A percentile compares a stretch with the other conserved stretches of the same genome.
phyloP scores from a whole-genome alignment of 2,113 vertebrate species.

The Sceloporus tristichus region DNA sequence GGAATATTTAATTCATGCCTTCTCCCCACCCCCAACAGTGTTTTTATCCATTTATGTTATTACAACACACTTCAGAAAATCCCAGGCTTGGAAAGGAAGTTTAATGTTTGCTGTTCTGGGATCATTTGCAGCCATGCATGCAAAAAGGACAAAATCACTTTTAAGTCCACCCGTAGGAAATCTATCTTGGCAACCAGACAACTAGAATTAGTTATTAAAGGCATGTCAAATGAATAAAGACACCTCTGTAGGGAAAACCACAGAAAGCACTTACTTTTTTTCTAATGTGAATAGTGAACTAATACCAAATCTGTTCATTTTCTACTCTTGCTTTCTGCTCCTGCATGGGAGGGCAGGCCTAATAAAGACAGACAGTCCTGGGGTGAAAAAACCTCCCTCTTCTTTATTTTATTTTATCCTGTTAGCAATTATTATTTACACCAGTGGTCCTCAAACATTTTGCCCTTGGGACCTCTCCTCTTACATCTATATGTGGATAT shows the following conservation, averaged over 20 bases:
- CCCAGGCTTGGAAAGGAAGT: constrained; percentile 80
- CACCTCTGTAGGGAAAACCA: constrained; percentile 85
- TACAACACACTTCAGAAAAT: constrained; percentile 79
- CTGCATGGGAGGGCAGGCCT: constrained; percentile 77
- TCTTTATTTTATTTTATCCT: constrained; percentile 54
- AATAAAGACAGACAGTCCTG: constrained; percentile 75
- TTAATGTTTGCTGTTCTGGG: constrained; percentile 89
- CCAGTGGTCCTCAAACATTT: too few species aligned
- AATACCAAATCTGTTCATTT: constrained; percentile 86
- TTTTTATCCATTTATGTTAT: constrained; percentile 70
- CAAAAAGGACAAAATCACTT: constrained; percentile 91
- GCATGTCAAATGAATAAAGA: constrained; percentile 87
- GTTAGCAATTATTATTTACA: constrained; percentile 18
- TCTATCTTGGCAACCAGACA: constrained; percentile 86
- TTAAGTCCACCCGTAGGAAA: constrained; percentile 89
- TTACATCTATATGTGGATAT: too few species aligned
- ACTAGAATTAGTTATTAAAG: constrained; percentile 91
- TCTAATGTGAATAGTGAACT: constrained; percentile 81
- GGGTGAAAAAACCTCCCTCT: constrained; percentile 66
- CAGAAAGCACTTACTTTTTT: constrained; percentile 84
- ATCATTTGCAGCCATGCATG: constrained; percentile 90
- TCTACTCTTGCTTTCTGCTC: constrained; percentile 77
- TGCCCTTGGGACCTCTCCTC: too few species aligned
- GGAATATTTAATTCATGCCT: constrained; percentile 62
- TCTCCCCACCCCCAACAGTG: constrained; percentile 40